phyloP scores from a whole-genome alignment of 1,140 invertebrate genomes.

The Nasonia longicornis region DNA sequence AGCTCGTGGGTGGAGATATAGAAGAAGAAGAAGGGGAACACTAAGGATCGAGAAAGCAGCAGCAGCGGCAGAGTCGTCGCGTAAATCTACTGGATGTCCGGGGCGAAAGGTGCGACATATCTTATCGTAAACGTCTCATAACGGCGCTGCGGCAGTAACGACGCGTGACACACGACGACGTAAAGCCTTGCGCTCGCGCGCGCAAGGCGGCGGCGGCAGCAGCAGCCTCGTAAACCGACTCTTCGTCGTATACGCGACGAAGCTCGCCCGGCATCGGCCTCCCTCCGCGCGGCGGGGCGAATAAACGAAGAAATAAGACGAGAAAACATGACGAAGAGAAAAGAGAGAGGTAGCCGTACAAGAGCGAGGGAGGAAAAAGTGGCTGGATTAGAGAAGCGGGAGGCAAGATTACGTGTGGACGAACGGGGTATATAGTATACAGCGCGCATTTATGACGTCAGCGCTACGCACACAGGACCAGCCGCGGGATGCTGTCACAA shows the following conservation, averaged over 20 bases:
- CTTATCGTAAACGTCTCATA: slow-evolving; percentile 67
- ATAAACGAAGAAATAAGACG: slow-evolving; percentile 27
- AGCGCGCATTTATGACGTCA: slow-evolving; percentile 53
- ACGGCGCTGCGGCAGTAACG: slow-evolving; percentile 61
- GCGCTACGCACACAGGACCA: background rate
- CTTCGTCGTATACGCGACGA: slow-evolving; percentile 15
- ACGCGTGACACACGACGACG: slow-evolving; percentile 63
- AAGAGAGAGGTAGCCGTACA: background rate
- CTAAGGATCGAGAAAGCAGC: slow-evolving; percentile 4
- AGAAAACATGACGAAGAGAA: slow-evolving; percentile 26
- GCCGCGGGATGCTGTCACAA: slow-evolving; percentile 53
- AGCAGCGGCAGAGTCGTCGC: slow-evolving; percentile 10
- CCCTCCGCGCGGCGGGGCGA: slow-evolving; percentile 24
- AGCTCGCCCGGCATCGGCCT: background rate
- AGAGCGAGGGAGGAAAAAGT: background rate
- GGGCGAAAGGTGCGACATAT: slow-evolving; percentile 63
- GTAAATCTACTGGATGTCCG: slow-evolving; percentile 58
- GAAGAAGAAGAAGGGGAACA: background rate
- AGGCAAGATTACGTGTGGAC: background rate
- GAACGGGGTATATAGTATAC: slow-evolving; percentile 30
- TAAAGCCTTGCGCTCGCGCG: slow-evolving; percentile 54
- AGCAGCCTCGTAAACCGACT: slow-evolving; percentile 55
- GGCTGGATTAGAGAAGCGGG: background rate
- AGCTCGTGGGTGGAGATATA: too few relatives aligned
- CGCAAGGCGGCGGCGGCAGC: slow-evolving; percentile 30